These are phyloP conservation scores for Aspidoscelis tigris DNA, from an alignment of 2,113 vertebrate genomes.

Conservation along the genomic window DNA sequence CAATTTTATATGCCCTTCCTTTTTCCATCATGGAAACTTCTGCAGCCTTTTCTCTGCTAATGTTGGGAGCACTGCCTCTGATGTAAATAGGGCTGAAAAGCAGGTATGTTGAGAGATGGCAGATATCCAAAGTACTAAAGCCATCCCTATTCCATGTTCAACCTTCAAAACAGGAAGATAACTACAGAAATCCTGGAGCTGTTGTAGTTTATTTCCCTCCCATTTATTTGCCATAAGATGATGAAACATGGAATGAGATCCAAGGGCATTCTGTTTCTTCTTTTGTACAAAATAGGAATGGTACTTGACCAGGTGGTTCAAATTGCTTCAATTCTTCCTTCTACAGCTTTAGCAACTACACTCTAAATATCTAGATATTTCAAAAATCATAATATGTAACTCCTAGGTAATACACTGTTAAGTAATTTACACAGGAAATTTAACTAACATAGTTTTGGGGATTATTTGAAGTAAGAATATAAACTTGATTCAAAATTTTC, in stretches of 20 bases:
- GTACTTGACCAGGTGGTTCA: not conserved
- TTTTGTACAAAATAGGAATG: not conserved
- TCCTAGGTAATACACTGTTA: not conserved
- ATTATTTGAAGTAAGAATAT: not conserved
- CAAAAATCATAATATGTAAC: not conserved
- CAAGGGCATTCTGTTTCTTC: not conserved
- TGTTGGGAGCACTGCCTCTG: not conserved
- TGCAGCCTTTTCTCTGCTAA: not conserved
- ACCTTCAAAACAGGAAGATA: not conserved
- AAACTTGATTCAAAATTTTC: not conserved
- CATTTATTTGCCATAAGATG: not conserved
- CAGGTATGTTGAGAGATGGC: not conserved
- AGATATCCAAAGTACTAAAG: not conserved
- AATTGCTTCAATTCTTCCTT: not conserved
- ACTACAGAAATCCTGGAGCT: not conserved
- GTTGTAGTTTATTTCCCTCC: not conserved
- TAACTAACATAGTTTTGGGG: not conserved
- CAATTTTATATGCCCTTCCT: not conserved
- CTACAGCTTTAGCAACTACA: not conserved
- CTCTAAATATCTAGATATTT: too few relatives aligned
- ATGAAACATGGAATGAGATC: not conserved
- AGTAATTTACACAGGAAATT: not conserved
- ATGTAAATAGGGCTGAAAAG: not conserved
- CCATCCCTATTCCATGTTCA: not conserved
- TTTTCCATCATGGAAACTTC: not conserved